phyloP scores from a whole-genome alignment of 1,140 invertebrate genomes.

The Scaptomyza graminum region DNA sequence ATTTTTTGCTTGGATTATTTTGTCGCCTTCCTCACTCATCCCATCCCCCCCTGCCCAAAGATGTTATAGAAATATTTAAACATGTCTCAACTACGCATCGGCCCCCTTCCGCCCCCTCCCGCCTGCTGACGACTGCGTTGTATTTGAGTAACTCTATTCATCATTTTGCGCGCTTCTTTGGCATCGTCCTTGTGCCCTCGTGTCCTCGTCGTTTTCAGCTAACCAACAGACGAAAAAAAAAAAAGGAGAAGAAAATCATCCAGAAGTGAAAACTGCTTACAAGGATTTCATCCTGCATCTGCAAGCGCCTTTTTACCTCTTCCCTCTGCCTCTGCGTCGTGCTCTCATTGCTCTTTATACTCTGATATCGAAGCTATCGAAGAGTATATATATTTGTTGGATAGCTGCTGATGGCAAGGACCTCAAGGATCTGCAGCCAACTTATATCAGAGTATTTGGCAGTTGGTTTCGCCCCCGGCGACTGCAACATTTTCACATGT shows the following conservation, averaged over 20 bases:
- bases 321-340: slow-evolving; percentile 1
- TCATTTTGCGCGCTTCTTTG: slow-evolving; percentile 64
- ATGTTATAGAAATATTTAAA: slow-evolving; percentile 79
- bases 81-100: slow-evolving; percentile 72
- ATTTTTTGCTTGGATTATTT: background rate
- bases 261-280: slow-evolving; percentile 80
- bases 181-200: slow-evolving; percentile 11
- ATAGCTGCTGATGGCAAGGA: too few relatives aligned
- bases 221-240: slow-evolving; percentile 20
- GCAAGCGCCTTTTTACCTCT: slow-evolving; percentile 1
- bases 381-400: too few relatives aligned
- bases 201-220: slow-evolving; percentile 28
- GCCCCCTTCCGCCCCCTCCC: background rate
- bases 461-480: too few relatives aligned
- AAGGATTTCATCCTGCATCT: slow-evolving; percentile 69
- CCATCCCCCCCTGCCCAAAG: too few relatives aligned
- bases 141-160: slow-evolving; percentile 81
- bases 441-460: too few relatives aligned
- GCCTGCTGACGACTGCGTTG: slow-evolving; percentile 35
- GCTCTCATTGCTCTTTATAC: slow-evolving; percentile 28
- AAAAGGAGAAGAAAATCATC: slow-evolving; percentile 46
- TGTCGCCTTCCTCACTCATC: slow-evolving; percentile 11
- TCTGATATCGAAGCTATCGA: too few relatives aligned
- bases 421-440: too few relatives aligned
- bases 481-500: background rate